Base-by-base conservation (phyloP, 2,797 vertebrate genomes). In the Malurus leucopterus region DNA sequence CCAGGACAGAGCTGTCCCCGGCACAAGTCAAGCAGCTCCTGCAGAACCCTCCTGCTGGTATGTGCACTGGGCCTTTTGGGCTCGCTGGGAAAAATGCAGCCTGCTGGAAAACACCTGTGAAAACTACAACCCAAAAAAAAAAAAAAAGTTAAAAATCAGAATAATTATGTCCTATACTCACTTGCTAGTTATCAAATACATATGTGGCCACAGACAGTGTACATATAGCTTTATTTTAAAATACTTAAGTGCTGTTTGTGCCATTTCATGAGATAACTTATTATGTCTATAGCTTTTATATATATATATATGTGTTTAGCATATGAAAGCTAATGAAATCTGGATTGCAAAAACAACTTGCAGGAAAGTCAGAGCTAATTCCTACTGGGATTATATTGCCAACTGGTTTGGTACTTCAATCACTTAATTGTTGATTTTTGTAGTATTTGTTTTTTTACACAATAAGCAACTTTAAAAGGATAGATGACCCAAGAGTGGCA, bases 11-110 rank as follows among this genome's bases (percentile, higher is more conserved):
- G 82, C 98, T 99, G 68, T 98, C 98, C 24, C 98, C 98, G 0
- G 97, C 99, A 3, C 99, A 99, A 93, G 97, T 99, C 90, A 99
- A 99, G 76, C 99, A 99, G 93, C 97, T 99, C 84, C 96, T 99
- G 79, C 99, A 99, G 84, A 99, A 98, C 83, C 98, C 99, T 44
- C 98, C 99, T 18, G 98, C 98, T 2, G 99, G 99, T 99, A 91
- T 2, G 96, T 93, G 50, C 32, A 29, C 29, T 11, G 30, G 22
- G 30, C 68, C 64, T 50, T 54, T 30, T 26, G 20, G 15, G n/a
- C 36, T n/a, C 32, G 68, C 55, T 1, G 3, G 41, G 51, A 9
- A 26, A 49, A 77, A 84, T 2, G 0, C 15, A 10, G 12, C 5
- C 55, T 34, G 22, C 40, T 65, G 54, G 41, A 27, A 53, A 46